Evolutionary conservation across 2,113 vertebrate genomes (phyloP), one percentile per base, ranked within the genome.

Genomic region (Symphodus melops): DNA sequence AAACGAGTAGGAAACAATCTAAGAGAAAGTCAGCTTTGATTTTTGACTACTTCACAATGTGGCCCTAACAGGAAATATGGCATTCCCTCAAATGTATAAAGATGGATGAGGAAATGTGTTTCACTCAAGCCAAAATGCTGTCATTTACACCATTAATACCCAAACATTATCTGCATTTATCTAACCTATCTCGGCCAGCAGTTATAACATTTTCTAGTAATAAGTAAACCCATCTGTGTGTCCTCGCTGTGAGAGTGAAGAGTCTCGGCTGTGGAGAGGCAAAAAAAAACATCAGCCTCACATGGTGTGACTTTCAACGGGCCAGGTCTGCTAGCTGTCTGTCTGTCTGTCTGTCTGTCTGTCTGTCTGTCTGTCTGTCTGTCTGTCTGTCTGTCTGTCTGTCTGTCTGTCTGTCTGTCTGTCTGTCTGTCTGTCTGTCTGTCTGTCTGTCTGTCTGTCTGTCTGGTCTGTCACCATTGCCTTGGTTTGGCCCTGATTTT

Each of bases 401-500:
- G 70, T 79, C 28, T 75, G 70, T 64, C 36, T 70, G 75, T 33
- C 28, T 33, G 4, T 33, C 28, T 33, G 28, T 33, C 52, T 67
- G 46, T 77, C 77, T 84, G 80, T 76, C 64, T 72, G 77, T 69
- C 36, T 70, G 75, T 79, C 28, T 75, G 70, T 79, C 28, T 75
- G 70, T 64, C 25, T 25, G 25, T 25, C 36, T 70, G 75, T 33
- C 28, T 33, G 4, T 33, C 28, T 33, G 28, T 33, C 52, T 67
- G 46, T 77, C 77, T 84, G 80, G 75, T 79, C 28, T 75, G 70
- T 79, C 28, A 74, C 66, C 42, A 55, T 19, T 28, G 63, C 56
- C 64, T 8, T 1, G 8, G 20, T 61, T 58, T 60, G 33, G 41
- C 54, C 48, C 21, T 36, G 19, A 63, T n/a, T n/a, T n/a, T 73